Percentiles rank a stretch among this genome's conserved stretches.
phyloP scores from a whole-genome alignment of 2,113 vertebrate species.

The Grammomys dolichurus region DNA sequence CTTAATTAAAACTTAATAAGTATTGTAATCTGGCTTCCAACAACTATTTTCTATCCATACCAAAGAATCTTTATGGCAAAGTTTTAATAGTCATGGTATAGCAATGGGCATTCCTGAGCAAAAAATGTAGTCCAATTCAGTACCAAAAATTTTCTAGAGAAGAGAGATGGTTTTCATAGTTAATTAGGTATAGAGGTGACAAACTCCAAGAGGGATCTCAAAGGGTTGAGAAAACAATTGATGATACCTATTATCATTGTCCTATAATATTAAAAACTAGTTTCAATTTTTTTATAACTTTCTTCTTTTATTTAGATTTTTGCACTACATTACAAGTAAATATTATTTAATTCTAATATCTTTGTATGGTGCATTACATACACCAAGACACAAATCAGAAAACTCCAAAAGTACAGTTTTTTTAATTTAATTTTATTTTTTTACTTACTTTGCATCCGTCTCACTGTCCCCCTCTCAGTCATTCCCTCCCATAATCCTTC shows the following conservation, averaged over 20 bases:
- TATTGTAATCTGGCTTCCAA: background rate
- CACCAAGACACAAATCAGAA: conserved; percentile 15
- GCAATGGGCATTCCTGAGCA: background rate
- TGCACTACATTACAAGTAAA: background rate
- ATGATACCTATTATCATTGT: background rate
- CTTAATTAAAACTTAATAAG: conserved; percentile 3
- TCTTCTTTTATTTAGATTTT: background rate
- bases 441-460: too few species aligned
- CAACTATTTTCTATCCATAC: background rate
- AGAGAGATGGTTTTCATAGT: background rate
- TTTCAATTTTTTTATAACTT: background rate
- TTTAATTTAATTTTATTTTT: too few species aligned
- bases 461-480: too few species aligned
- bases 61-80: background rate
- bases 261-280: background rate
- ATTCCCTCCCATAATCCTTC: too few species aligned
- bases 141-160: background rate
- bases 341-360: background rate
- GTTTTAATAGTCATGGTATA: background rate
- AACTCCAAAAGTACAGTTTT: background rate
- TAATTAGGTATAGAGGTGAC: background rate
- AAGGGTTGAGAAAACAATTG: background rate
- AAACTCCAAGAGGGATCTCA: background rate
- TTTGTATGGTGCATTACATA: background rate
- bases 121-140: background rate